These are phyloP conservation scores for Passer domesticus DNA, from an alignment of 2,113 vertebrate species.

Conservation along the genomic window DNA sequence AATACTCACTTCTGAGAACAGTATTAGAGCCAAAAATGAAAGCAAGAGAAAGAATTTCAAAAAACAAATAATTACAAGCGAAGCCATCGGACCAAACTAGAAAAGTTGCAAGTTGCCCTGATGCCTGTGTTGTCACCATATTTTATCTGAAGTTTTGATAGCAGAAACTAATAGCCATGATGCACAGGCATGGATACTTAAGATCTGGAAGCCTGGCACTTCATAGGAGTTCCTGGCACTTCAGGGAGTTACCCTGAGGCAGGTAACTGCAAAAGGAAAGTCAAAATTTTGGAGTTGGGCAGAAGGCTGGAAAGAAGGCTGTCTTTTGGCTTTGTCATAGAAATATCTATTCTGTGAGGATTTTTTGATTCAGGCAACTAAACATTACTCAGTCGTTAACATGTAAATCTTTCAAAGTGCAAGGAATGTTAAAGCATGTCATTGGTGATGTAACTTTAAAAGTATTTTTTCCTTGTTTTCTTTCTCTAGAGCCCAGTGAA, in stretches of 20 bases:
- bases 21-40: neutral
- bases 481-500: constrained; percentile 90
- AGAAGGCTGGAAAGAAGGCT: neutral
- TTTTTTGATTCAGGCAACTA: neutral
- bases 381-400: neutral
- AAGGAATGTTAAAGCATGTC: neutral
- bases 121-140: neutral
- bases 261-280: neutral
- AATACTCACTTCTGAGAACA: neutral
- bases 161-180: neutral
- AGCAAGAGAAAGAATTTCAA: neutral
- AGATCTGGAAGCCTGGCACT: neutral
- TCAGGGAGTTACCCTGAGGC: neutral
- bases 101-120: neutral
- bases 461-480: neutral
- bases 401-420: neutral
- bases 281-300: neutral
- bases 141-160: neutral
- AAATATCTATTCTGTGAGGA: neutral
- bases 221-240: neutral
- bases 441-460: neutral
- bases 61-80: neutral
- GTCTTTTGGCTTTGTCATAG: neutral
- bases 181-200: fast-evolving
- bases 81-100: neutral